Percentiles rank a stretch among this genome's conserved stretches.
phyloP scores from a whole-genome alignment of 2,888 invertebrate genomes.

The Hedychridium roseum region DNA sequence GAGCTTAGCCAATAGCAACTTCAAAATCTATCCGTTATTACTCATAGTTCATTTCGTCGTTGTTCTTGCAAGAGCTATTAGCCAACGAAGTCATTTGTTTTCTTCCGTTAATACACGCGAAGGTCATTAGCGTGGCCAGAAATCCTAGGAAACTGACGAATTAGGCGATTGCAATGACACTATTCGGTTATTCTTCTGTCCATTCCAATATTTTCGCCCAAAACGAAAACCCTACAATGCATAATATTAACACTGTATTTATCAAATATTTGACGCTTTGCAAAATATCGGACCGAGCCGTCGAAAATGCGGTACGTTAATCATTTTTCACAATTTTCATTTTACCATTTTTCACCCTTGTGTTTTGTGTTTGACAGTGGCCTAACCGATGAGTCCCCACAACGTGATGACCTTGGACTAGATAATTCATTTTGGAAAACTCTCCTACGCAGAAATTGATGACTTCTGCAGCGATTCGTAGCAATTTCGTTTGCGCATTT shows the following conservation, averaged over 20 bases:
- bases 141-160: no score
- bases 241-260: background rate
- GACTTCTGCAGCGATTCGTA: no score
- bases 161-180: no score
- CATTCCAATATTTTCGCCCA: background rate
- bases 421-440: no score
- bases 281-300: background rate
- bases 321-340: background rate
- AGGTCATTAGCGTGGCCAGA: no score
- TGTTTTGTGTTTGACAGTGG: slow-evolving; percentile 28
- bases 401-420: slow-evolving; percentile 36
- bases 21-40: slow-evolving; percentile 39
- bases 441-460: no score
- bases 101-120: no score
- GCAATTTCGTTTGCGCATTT: no score
- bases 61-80: slow-evolving; percentile 42
- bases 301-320: slow-evolving; percentile 14
- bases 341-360: slow-evolving; percentile 1
- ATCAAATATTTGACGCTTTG: slow-evolving; percentile 34
- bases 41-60: slow-evolving; percentile 43
- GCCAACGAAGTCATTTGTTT: slow-evolving; percentile 30
- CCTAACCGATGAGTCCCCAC: slow-evolving; percentile 31
- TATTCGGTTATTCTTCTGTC: no score
- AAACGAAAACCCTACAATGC: background rate
- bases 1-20: slow-evolving; percentile 47